A percentile compares a stretch with the other conserved stretches of the same genome.
Conservation (phyloP, 1,140 invertebrate genomes). For the Centruroides sculpturatus region DNA sequence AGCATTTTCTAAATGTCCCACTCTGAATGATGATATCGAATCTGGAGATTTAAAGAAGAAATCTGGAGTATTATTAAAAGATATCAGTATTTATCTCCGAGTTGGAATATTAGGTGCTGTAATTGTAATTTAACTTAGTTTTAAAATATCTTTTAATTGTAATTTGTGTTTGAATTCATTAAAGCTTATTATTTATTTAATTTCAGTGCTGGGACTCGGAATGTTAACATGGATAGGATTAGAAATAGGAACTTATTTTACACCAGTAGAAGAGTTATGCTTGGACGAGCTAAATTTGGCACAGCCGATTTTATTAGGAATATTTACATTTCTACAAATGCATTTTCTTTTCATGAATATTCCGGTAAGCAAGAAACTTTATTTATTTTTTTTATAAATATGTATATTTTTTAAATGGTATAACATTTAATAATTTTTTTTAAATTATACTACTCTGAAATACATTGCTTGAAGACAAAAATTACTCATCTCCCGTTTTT, state of each 20-base stretch:
- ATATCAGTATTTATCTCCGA: constrained; percentile 48
- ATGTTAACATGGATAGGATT: constrained; percentile 49
- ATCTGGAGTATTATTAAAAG: constrained; percentile 2
- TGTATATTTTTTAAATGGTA: background rate
- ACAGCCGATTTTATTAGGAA: constrained; percentile 46
- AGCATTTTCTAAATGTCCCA: constrained; percentile 39
- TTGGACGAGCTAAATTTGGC: constrained; percentile 42
- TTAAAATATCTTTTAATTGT: too few species aligned
- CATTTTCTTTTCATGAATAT: constrained; percentile 54
- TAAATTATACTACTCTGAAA: too few species aligned
- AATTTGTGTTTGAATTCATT: too few species aligned
- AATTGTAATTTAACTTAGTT: too few species aligned
- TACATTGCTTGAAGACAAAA: too few species aligned
- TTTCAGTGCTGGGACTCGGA: constrained; percentile 46
- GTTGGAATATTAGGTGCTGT: constrained; percentile 45
- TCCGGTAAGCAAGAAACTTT: constrained; percentile 34
- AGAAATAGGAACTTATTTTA: constrained; percentile 46
- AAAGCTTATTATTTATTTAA: too few species aligned
- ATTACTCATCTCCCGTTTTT: too few species aligned
- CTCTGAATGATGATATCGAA: constrained; percentile 23
- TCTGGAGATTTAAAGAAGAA: background rate
- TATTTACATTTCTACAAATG: constrained; percentile 53
- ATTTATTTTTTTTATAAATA: background rate
- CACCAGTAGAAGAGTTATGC: constrained; percentile 37
- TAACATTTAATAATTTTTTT: too few species aligned